These are phyloP conservation scores for Boleophthalmus pectinirostris DNA, from an alignment of 2,113 vertebrate genomes.

Conservation along the genomic window DNA sequence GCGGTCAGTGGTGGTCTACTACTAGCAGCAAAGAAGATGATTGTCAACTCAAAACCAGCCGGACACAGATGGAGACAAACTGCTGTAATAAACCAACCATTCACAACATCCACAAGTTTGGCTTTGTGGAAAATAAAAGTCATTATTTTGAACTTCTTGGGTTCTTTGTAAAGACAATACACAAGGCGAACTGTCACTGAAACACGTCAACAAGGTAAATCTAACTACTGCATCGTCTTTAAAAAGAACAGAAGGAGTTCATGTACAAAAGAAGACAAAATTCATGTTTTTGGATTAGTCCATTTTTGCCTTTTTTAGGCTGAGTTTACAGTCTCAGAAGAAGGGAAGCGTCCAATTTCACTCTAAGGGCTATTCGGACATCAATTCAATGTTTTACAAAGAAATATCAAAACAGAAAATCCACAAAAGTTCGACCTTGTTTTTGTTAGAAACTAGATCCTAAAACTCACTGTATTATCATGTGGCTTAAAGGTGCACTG, in stretches of 20 bases:
- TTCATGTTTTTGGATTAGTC: too few relatives aligned
- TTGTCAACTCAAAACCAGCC: constrained; percentile 51
- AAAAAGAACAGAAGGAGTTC: too few relatives aligned
- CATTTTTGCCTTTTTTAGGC: background rate
- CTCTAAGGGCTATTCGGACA: too few relatives aligned
- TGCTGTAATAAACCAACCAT: constrained; percentile 27
- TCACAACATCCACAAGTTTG: constrained; percentile 20
- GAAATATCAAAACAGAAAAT: background rate
- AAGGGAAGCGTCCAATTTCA: background rate
- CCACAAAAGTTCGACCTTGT: background rate
- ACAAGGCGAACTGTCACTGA: too few relatives aligned
- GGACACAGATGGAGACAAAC: constrained; percentile 31
- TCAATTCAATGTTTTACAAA: background rate
- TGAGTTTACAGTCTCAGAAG: background rate
- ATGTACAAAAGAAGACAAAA: too few relatives aligned
- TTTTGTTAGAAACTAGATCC: background rate
- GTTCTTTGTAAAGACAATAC: background rate
- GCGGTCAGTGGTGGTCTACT: background rate
- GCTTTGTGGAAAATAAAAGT: constrained; percentile 9
- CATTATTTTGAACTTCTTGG: background rate
- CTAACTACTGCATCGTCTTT: too few relatives aligned
- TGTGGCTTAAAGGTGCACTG: background rate
- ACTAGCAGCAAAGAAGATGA: constrained; percentile 33
- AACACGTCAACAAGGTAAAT: too few relatives aligned
- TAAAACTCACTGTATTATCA: background rate